Base-by-base conservation (phyloP, 1,140 invertebrate species). In the Lasaia peninsularis region DNA sequence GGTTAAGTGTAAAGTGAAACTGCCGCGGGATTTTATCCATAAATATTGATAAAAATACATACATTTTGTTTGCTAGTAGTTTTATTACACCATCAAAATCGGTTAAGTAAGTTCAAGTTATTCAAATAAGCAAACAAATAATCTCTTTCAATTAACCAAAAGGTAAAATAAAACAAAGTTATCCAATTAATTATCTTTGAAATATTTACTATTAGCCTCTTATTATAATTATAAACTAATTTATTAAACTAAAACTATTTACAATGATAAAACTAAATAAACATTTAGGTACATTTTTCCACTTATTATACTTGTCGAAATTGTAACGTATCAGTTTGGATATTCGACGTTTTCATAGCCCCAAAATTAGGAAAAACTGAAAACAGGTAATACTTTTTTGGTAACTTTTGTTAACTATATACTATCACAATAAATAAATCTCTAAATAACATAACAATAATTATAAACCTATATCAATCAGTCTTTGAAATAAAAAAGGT, bases 401-500 rank as follows among this genome's bases (percentile, higher is more conserved):
- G 85, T 88, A 88, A 88, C 85, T 88, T 75, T 80, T 82, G 78
- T 85, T 77, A 76, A 67, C 71, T 68, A 63, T 71, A 73, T 73
- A 65, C 66, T 80, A 87, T 87, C 79, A 84, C 80, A 86, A 80
- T 77, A 81, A 88, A 88, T 84, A 85, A 86, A 86, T 62, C 58
- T 84, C 68, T 82, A 68, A 73, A 54, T 70, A 83, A 85, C 78
- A 79, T 79, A 80, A 82, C 75, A 78, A 79, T 60, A 73, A 80
- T 65, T 70, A 76, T 76, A 79, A 37, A 28, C 24, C 65, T 79
- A 79, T 65, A 76, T 86, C 85, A 88, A 76, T 86, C 85, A 88
- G 83, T 88, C 82, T 86, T 84, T 73, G 65, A 44, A 40, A 14
- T 28, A n/a, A 21, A 55, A 55, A 35, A 11, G 44, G 34, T 37